These are phyloP conservation scores for Tauraco hartlaubi DNA, from an alignment of 2,797 vertebrate species.

Conservation along the genomic window DNA sequence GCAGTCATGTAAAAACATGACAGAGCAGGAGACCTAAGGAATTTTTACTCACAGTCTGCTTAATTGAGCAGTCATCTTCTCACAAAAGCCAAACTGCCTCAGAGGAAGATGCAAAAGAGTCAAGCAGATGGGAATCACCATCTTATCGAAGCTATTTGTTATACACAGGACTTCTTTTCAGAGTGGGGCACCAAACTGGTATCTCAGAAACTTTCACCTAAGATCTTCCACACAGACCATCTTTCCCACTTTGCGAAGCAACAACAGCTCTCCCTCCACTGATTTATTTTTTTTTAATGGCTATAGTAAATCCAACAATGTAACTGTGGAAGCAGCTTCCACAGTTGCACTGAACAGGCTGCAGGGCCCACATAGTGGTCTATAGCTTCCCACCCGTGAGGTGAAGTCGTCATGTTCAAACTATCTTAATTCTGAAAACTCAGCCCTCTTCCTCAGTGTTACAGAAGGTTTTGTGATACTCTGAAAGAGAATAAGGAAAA, in stretches of 20 bases:
- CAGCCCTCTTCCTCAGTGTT: not conserved
- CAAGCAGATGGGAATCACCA: not conserved
- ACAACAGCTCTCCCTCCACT: not conserved
- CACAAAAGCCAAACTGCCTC: not conserved
- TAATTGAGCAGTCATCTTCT: not conserved
- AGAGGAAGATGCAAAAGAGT: not conserved
- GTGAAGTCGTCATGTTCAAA: not conserved
- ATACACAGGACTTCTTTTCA: not conserved
- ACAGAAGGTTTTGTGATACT: not conserved
- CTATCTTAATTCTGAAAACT: not conserved
- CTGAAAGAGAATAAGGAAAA: not conserved
- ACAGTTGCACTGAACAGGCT: not conserved
- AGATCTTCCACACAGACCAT: not conserved
- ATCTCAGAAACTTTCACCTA: not conserved
- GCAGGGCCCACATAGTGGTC: not conserved
- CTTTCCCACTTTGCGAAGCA: not conserved
- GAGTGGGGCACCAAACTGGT: not conserved
- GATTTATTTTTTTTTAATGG: not conserved
- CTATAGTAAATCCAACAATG: not conserved
- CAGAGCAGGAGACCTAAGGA: not conserved
- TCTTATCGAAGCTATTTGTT: not conserved
- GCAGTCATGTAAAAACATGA: not conserved
- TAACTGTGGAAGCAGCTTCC: not conserved
- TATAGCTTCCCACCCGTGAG: not conserved
- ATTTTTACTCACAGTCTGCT: not conserved